Percentiles rank a stretch among this genome's conserved stretches.
Conservation (phyloP, 2,888 invertebrate species). For the Anthophora plumipes region DNA sequence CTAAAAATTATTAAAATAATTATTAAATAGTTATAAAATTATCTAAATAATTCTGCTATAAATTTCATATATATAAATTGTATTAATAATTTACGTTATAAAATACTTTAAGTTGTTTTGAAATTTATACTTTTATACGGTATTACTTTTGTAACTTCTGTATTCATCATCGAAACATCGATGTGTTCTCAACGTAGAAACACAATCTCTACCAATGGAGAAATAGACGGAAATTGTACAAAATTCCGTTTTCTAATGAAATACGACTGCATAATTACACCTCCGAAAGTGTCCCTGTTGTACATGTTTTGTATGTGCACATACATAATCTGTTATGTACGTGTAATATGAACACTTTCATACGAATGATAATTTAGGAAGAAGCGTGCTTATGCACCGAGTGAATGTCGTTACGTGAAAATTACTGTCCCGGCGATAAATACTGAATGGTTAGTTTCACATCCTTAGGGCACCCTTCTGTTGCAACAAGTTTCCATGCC, state of each 20-base stretch:
- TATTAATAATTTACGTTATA: no score
- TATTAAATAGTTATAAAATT: no score
- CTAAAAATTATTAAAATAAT: no score
- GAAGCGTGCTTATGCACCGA: slow-evolving; percentile 16
- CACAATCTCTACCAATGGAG: not conserved
- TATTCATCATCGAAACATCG: slow-evolving; percentile 22
- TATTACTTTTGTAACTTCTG: slow-evolving; percentile 4
- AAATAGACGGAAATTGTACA: not conserved
- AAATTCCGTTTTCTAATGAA: slow-evolving; percentile 37
- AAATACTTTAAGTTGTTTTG: no score
- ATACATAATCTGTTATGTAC: not conserved
- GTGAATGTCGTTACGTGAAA: slow-evolving; percentile 49
- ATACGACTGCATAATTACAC: slow-evolving; percentile 40
- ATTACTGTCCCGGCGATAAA: slow-evolving; percentile 50
- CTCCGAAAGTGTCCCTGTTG: slow-evolving; percentile 27
- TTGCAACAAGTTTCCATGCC: slow-evolving; percentile 13
- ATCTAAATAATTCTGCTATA: no score
- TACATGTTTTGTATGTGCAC: not conserved
- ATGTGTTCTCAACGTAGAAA: slow-evolving; percentile 16
- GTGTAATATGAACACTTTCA: not conserved
- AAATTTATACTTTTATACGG: not conserved
- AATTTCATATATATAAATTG: no score
- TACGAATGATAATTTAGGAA: slow-evolving; percentile 30
- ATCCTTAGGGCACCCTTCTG: slow-evolving; percentile 28
- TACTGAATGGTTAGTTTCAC: slow-evolving; percentile 38